Evolutionary conservation across 2,113 vertebrate genomes (phyloP), one percentile per base, ranked within the genome.

Genomic region (Orientallactaga bullata): DNA sequence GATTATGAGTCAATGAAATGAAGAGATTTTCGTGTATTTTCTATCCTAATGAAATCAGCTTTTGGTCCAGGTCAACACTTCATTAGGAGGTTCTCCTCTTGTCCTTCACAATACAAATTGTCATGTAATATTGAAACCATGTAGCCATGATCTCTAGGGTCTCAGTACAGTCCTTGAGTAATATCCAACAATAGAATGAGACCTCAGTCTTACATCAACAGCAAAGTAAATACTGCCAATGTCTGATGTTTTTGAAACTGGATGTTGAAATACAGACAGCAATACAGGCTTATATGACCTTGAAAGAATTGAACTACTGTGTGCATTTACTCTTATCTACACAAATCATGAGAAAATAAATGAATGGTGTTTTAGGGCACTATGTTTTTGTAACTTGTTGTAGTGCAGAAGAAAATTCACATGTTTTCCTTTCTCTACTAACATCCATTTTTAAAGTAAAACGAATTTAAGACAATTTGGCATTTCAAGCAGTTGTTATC

Each of bases 401-500:
- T 5, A 60, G 18, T 66, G 11, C 23, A 85, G 37, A 24, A 68
- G 23, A 69, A 65, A 69, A 83, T 5, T 30, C 51, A 23, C 11
- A 21, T 58, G 10, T 3, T 81, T 7, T 51, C 5, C 88, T 86
- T 88, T 35, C 35, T 83, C 8, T 90, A 81, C 60, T 63, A 65
- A 82, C 23, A 5, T 47, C 32, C 1, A n/a, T 24, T 87, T 81
- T 20, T 78, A 89, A 91, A 81, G 28, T 65, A 89, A 66, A 1
- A 85, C 30, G 63, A 69, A 60, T 1, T 37, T n/a, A 55, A 7
- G 11, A 3, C 3, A 55, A 37, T 58, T 94, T 94, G 20, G 4
- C 5, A 61, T 93, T 93, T 93, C 7, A 95, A 78, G 3, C 1
- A 82, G 69, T 77, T 26, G 16, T 87, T 87, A 58, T 71, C 35